Base-by-base conservation (phyloP, 2,797 vertebrate genomes). In the Phoeniculus purpureus region DNA sequence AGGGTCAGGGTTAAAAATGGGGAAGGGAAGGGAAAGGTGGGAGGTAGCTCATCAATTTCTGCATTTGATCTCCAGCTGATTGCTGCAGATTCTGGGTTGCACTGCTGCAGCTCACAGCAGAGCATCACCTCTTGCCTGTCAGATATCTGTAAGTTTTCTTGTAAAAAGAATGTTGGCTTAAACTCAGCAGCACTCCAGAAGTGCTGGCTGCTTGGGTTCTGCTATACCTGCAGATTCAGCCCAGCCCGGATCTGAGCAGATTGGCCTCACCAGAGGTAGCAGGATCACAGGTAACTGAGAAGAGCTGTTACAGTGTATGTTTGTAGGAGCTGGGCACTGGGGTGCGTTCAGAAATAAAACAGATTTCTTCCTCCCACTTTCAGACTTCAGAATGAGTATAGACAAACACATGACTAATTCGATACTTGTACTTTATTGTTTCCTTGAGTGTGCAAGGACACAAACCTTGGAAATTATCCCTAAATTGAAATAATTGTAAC, bases 391-490 rank as follows among this genome's bases (percentile, higher is more conserved):
- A 90, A 87, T 43, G 77, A 79, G 61, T 19, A 59, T 4, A 77
- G 68, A 26, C 23, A 37, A 91, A 80, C 40, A 27, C 15, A 20
- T 6, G 23, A 15, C 13, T 23, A 52, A 59, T 85, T 81, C 43
- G 80, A 62, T 76, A 73, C 47, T 54, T 65, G 29, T 45, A 60
- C 47, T 96, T 97, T 96, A 96, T 96, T 96, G 19, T 90, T 94
- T 89, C 26, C 19, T 90, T 85, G 25, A 61, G 65, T 88, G 67
- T 88, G 61, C 77, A 89, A 91, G 62, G 47, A 80, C 12, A 34
- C 12, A 85, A 29, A 64, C 77, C 12, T 29, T 73, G 73, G 21
- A 59, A 79, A 77, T 73, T 21, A 87, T 31, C 19, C 47, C 26
- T 64, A 76, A 74, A 70, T 5, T 55, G 54, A 78, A 92, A 55